Percentiles rank a stretch among this genome's conserved stretches.
These are phyloP conservation scores for Cassiopea xamachana DNA, from an alignment of 30 jellyfish, hydroid and myxozoan species.

Conservation along the genomic window DNA sequence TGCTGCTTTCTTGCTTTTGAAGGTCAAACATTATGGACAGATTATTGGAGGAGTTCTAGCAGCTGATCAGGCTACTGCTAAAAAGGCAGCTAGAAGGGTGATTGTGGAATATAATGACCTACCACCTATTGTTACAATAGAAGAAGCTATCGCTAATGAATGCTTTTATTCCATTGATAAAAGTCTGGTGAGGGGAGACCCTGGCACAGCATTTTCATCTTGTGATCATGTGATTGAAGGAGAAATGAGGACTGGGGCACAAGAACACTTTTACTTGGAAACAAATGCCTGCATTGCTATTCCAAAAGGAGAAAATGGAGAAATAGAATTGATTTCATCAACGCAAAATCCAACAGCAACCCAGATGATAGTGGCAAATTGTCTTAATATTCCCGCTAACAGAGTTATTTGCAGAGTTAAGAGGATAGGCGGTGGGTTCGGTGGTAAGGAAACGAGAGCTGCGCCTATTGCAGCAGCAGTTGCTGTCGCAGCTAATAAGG, in stretches of 20 bases:
- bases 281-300: slow-evolving; percentile 50
- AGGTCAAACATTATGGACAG: slow-evolving; percentile 38
- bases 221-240: slow-evolving; percentile 68
- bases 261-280: slow-evolving; percentile 67
- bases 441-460: slow-evolving; percentile 57
- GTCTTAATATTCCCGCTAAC: slow-evolving; percentile 36
- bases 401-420: slow-evolving; percentile 45
- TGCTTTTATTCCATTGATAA: neutral
- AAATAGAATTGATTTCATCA: slow-evolving; percentile 46
- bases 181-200: neutral
- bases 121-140: slow-evolving; percentile 27
- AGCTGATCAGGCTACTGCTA: slow-evolving; percentile 23
- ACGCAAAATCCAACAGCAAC: slow-evolving; percentile 40
- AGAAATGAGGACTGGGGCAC: slow-evolving; percentile 51
- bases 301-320: slow-evolving; percentile 56
- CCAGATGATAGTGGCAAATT: slow-evolving; percentile 41
- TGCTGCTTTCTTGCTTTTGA: too few relatives aligned
- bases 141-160: slow-evolving; percentile 40
- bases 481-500: slow-evolving; percentile 69
- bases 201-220: slow-evolving; percentile 1
- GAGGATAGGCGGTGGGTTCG: slow-evolving; percentile 61
- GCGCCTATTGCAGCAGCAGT: slow-evolving; percentile 33
- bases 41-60: slow-evolving; percentile 31
- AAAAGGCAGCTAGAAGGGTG: slow-evolving; percentile 30
- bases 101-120: slow-evolving; percentile 23